Evolutionary conservation across 2,797 vertebrate species (phyloP).

Genomic region (Neostethus bicornis): DNA sequence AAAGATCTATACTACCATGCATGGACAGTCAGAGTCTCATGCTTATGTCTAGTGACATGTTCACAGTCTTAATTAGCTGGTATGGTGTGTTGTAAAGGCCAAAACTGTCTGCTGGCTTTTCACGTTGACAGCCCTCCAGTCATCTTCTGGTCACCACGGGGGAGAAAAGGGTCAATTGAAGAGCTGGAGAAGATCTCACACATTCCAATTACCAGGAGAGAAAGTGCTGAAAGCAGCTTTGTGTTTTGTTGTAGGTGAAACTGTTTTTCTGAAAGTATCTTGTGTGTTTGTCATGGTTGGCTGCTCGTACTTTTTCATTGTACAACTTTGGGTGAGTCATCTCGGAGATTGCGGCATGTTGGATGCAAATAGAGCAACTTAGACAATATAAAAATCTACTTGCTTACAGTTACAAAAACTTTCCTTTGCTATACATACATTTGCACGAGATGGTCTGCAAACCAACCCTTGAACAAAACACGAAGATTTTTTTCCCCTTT

Average conservation of each 20-base stretch:
- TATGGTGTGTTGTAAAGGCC: conserved; percentile 65
- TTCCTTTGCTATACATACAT: conserved; percentile 6
- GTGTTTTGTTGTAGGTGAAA: background rate
- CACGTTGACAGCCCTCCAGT: conserved; percentile 49
- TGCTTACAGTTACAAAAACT: background rate
- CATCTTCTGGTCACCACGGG: conserved; percentile 47
- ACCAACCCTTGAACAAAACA: background rate
- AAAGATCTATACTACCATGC: conserved; percentile 29
- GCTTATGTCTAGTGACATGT: conserved; percentile 53
- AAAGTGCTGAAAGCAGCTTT: conserved; percentile 1
- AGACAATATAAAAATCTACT: conserved; percentile 9
- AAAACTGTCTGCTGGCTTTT: conserved; percentile 65
- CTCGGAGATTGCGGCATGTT: background rate
- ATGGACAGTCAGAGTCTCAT: conserved; percentile 38
- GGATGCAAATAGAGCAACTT: conserved; percentile 11
- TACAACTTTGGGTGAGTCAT: conserved; percentile 24
- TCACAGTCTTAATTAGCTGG: conserved; percentile 67
- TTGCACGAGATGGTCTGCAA: background rate
- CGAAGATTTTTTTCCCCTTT: conserved; percentile 10
- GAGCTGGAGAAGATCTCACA: conserved; percentile 1
- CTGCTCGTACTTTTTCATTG: conserved; percentile 16
- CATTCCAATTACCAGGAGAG: conserved; percentile 2
- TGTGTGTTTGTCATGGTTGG: conserved; percentile 1
- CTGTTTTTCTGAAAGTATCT: background rate
- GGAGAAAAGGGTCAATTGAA: conserved; percentile 1